Conservation (phyloP, 1,140 invertebrate species). For the Euwallacea fornicatus region DNA sequence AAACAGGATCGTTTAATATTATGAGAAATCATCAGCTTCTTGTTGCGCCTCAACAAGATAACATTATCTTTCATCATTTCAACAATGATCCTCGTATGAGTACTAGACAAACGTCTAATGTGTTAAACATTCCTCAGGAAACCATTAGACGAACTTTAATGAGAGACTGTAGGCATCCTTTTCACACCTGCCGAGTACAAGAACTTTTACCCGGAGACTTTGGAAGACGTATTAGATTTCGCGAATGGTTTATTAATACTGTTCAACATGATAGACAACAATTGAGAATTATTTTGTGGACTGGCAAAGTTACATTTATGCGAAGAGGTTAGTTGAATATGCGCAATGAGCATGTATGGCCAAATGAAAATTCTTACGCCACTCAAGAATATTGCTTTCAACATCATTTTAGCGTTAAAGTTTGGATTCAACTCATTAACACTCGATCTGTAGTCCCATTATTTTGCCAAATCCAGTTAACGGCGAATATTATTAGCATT, state of each 20-base stretch:
- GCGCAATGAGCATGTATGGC: not conserved
- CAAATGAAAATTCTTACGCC: not conserved
- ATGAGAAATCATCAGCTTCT: constrained; percentile 7
- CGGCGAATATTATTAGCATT: too few relatives aligned
- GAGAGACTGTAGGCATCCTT: not conserved
- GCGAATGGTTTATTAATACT: not conserved
- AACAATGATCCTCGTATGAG: constrained; percentile 2
- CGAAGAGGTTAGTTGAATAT: constrained; percentile 2
- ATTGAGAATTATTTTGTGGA: constrained; percentile 1
- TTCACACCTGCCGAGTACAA: too few relatives aligned
- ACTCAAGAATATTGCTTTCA: not conserved
- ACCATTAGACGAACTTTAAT: constrained; percentile 2
- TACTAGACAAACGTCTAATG: not conserved
- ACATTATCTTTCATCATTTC: constrained; percentile 5
- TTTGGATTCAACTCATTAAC: too few relatives aligned
- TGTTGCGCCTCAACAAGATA: constrained; percentile 1
- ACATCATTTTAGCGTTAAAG: too few relatives aligned
- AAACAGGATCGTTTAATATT: constrained; percentile 10
- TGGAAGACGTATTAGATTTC: not conserved
- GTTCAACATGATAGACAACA: not conserved
- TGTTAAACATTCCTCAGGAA: constrained; percentile 1
- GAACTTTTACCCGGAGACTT: not conserved
- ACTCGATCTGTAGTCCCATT: too few relatives aligned
- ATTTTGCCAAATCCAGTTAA: too few relatives aligned
- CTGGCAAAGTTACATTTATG: not conserved